These are phyloP conservation scores for Listronotus bonariensis DNA, from an alignment of 1,140 invertebrate species.

Conservation along the genomic window DNA sequence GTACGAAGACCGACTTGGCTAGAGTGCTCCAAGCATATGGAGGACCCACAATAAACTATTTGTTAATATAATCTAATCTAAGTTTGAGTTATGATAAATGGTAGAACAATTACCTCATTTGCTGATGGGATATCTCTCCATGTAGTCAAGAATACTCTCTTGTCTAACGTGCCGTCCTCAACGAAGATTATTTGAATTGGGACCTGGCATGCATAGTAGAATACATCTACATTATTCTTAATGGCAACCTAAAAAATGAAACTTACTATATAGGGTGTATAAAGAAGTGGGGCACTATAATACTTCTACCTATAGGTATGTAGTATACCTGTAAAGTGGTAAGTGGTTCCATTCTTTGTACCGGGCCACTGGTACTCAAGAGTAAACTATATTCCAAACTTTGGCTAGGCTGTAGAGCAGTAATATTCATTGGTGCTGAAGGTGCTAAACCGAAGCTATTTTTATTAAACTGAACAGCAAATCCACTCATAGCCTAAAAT, in stretches of 20 bases:
- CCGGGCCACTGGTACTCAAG: conserved; percentile 84
- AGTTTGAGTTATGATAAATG: too few relatives aligned
- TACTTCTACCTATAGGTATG: too few relatives aligned
- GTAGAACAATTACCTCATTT: conserved; percentile 78
- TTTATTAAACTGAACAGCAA: conserved; percentile 99
- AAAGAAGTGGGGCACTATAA: too few relatives aligned
- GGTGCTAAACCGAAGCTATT: conserved; percentile 97
- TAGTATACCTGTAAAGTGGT: conserved; percentile 79
- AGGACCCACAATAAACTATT: too few relatives aligned
- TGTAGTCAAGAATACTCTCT: conserved; percentile 93
- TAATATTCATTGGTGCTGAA: conserved; percentile 77
- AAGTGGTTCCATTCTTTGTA: conserved; percentile 96
- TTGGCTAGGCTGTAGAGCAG: conserved; percentile 84
- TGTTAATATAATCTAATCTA: too few relatives aligned
- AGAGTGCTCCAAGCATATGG: too few relatives aligned
- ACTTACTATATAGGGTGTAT: background rate
- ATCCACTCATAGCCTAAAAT: conserved; percentile 79
- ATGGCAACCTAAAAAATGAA: conserved; percentile 73
- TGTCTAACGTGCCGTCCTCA: conserved; percentile 98
- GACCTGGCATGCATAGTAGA: conserved; percentile 95
- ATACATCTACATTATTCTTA: conserved; percentile 98
- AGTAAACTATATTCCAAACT: conserved; percentile 76
- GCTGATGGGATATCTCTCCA: conserved; percentile 99
- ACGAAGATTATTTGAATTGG: conserved; percentile 93
- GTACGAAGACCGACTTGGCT: too few relatives aligned